Base-by-base conservation (phyloP, 2,888 invertebrate genomes). In the Hesperia comma region DNA sequence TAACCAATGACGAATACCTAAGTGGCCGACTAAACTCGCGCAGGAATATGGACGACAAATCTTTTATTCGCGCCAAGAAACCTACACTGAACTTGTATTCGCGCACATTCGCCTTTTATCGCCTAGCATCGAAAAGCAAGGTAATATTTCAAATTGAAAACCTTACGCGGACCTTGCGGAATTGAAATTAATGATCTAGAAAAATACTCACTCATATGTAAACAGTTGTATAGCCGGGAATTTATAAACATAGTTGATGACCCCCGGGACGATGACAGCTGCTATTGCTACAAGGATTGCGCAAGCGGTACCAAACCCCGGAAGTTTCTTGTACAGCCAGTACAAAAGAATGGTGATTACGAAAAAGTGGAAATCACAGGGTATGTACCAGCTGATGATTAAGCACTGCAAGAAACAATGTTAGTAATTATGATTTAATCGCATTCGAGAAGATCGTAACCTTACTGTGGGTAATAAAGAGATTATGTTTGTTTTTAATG, bases 331-430 rank as follows among this genome's bases (percentile, higher is more conserved):
- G 74, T 94, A 90, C 12, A 94, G 58, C 71, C 87, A 80, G 73
- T 88, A 93, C 15, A 93, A 72, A 17, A 93, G 77, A n/a, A 94
- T 81, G 0, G 93, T 93, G 15, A 95, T 78, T 56, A 94, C 83
- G 82, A 95, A 95, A 84, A 93, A 94, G 79, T 96, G 95, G 84
- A 95, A 95, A 82, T 96, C 96, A 69, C 95, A 95, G 0, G 96
- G 94, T 43, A 95, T 91, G 82, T 95, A 95, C 96, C 96, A 96
- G 0, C 95, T 93, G 69, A 94, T 93, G 0, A 94, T 88, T 83
- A 95, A 90, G 75, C 96, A 96, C 95, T 96, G 85, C n/a, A 46
- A 92, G 79, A 60, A 62, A 32, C 17, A 63, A 53, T 55, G 37
- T 54, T 8, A 53, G 56, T 43, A 37, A 43, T 60, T 53, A 54